Evolutionary conservation across 2,888 invertebrate genomes (phyloP).

Genomic region (Neoitamus cyanurus): DNA sequence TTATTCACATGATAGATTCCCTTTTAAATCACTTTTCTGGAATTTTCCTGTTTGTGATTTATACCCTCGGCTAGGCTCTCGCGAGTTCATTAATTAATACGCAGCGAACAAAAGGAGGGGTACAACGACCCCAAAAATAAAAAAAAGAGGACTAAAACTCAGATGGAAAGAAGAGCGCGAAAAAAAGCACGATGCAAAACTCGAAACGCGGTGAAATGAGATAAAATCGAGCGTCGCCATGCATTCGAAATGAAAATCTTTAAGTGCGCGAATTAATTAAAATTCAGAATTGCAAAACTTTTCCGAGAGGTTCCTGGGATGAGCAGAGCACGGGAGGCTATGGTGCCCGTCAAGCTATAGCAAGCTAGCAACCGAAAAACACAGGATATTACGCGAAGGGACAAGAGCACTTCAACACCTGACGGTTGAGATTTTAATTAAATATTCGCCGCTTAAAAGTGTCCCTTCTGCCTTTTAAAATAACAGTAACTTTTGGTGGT

Average conservation of each 20-base stretch:
- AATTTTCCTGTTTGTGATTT: not conserved
- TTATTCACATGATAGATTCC: not conserved
- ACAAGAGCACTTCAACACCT: slow-evolving; percentile 49
- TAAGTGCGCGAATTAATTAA: slow-evolving; percentile 50
- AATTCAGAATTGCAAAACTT: slow-evolving; percentile 49
- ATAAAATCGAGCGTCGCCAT: slow-evolving; percentile 43
- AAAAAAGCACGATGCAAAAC: not conserved
- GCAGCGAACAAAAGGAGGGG: not conserved
- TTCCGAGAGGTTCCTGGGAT: slow-evolving; percentile 7
- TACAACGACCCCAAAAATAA: not conserved
- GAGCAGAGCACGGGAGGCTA: not conserved
- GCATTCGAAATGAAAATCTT: slow-evolving; percentile 50
- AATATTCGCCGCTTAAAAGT: slow-evolving; percentile 45
- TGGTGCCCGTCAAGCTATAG: not conserved
- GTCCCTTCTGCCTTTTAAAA: slow-evolving; percentile 21
- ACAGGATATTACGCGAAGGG: slow-evolving; percentile 25
- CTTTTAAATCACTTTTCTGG: not conserved
- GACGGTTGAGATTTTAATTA: slow-evolving; percentile 51
- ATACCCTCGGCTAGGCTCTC: not conserved
- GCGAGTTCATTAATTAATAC: slow-evolving; percentile 21
- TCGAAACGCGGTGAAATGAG: slow-evolving; percentile 29
- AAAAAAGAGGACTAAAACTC: not conserved
- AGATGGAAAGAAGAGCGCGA: not conserved
- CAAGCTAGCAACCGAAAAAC: not conserved
- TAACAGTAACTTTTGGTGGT: slow-evolving; percentile 28